These are phyloP conservation scores for Tortrix viridana DNA, from an alignment of 2,888 invertebrate species.

Conservation along the genomic window DNA sequence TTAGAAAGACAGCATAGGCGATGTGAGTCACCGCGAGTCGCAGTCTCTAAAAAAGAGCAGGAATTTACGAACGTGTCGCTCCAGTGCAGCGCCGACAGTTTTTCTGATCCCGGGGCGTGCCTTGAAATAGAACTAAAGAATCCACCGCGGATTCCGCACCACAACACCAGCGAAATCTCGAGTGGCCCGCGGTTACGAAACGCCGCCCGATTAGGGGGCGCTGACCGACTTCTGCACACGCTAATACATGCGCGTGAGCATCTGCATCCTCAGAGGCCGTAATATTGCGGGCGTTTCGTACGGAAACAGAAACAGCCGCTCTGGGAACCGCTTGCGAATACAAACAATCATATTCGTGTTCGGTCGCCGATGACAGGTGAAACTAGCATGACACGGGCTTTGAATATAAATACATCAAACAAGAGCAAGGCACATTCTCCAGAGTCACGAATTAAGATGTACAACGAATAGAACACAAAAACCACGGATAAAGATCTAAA, in stretches of 20 bases:
- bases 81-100: conserved; percentile 56
- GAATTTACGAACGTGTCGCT: conserved; percentile 65
- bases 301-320: conserved; percentile 62
- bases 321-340: conserved; percentile 66
- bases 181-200: conserved; percentile 71
- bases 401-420: conserved; percentile 63
- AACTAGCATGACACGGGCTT: conserved; percentile 66
- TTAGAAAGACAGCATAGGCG: conserved; percentile 31
- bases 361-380: conserved; percentile 72
- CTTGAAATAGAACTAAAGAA: conserved; percentile 58
- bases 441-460: conserved; percentile 60
- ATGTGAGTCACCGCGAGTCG: conserved; percentile 63
- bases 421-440: conserved; percentile 54
- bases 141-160: conserved; percentile 54
- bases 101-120: conserved; percentile 55
- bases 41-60: conserved; percentile 53
- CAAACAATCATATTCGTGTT: conserved; percentile 75
- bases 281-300: conserved; percentile 57
- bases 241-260: conserved; percentile 77
- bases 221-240: conserved; percentile 81
- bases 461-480: conserved; percentile 59
- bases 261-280: conserved; percentile 66
- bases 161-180: conserved; percentile 74
- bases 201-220: conserved; percentile 76
- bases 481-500: conserved; percentile 58